Conservation (phyloP, 2,888 invertebrate genomes). For the Prosapia bicincta region DNA sequence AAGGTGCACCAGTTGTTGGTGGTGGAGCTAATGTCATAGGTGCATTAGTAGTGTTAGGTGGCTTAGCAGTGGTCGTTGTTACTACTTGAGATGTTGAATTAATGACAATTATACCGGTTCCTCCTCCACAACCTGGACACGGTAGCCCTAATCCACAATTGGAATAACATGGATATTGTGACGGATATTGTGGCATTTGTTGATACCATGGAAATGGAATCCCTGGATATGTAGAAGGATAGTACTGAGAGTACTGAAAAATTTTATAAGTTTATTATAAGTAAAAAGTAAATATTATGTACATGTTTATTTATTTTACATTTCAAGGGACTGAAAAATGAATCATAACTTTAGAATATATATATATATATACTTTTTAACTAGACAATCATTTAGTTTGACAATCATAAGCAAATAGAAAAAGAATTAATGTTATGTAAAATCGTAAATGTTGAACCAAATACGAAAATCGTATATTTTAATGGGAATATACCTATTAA, state of each 20-base stretch:
- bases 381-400: no score
- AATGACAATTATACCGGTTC: not conserved
- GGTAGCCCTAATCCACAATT: not conserved
- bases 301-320: no score
- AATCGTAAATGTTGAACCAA: no score
- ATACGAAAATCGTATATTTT: no score
- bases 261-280: no score
- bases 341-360: no score
- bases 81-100: not conserved
- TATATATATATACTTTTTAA: no score
- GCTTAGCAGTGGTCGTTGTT: not conserved
- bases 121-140: not conserved
- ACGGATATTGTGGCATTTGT: not conserved
- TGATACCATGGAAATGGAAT: not conserved
- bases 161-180: not conserved
- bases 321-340: no score
- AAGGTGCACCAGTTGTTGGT: not conserved
- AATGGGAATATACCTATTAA: no score
- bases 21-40: not conserved
- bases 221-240: not conserved
- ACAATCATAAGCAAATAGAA: no score
- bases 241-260: not conserved
- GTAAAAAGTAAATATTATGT: no score
- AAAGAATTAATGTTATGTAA: no score
- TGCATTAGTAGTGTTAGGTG: not conserved